Evolutionary conservation across 2,797 vertebrate genomes (phyloP).

Genomic region (Ctenopoma kingsleyae): DNA sequence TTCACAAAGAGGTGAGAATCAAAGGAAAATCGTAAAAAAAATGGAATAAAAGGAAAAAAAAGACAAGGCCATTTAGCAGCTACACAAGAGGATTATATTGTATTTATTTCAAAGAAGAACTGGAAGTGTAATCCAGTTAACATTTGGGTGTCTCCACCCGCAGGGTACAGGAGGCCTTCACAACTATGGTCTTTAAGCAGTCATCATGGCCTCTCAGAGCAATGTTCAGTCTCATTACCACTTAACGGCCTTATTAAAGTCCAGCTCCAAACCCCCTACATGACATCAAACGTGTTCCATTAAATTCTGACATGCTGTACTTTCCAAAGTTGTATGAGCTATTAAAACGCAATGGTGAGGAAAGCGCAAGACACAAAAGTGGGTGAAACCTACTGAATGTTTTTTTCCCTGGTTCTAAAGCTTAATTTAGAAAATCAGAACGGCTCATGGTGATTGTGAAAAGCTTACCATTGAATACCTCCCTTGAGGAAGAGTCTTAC

Average conservation of each 20-base stretch:
- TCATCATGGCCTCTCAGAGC: conserved; percentile 70
- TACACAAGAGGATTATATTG: conserved; percentile 58
- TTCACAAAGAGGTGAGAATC: conserved; percentile 45
- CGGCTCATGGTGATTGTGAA: conserved; percentile 68
- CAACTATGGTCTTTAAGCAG: conserved; percentile 64
- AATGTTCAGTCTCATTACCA: conserved; percentile 82
- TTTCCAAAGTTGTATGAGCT: conserved; percentile 78
- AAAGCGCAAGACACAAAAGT: conserved; percentile 58
- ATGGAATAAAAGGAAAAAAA: conserved; percentile 14
- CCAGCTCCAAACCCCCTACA: conserved; percentile 75
- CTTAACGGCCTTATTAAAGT: conserved; percentile 83
- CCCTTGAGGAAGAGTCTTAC: conserved; percentile 71
- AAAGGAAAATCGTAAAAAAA: conserved; percentile 41
- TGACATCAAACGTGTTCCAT: conserved; percentile 81
- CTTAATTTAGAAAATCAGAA: conserved; percentile 77
- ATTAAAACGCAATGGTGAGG: conserved; percentile 72
- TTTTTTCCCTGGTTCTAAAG: conserved; percentile 47
- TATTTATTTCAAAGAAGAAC: conserved; percentile 70
- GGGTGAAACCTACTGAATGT: conserved; percentile 57
- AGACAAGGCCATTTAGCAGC: conserved; percentile 52
- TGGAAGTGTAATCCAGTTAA: conserved; percentile 74
- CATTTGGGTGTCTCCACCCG: conserved; percentile 66
- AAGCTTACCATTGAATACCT: conserved; percentile 75
- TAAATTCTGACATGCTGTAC: conserved; percentile 80
- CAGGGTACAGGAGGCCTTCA: conserved; percentile 60